Evolutionary conservation across 2,888 invertebrate species (phyloP), one percentile per base, ranked within the genome.

Genomic region (Cataglyphis cursor): DNA sequence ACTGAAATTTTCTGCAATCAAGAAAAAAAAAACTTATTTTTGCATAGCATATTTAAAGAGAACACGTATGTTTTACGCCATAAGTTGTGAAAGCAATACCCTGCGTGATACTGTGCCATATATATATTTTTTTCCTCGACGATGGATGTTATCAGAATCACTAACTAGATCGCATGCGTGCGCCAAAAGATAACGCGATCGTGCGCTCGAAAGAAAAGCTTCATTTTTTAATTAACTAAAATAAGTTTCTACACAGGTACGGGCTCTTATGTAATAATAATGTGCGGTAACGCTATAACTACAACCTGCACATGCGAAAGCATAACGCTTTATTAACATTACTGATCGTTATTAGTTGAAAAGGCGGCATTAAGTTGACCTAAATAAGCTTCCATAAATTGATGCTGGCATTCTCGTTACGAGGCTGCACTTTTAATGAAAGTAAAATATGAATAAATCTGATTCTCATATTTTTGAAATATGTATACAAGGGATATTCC

Each of bases 121-220:
- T 84, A 28, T 59, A 3, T 85, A 1, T n/a, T 18, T 85, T 87
- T 87, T 80, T 84, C 83, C 83, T 66, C 38, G 35, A 76, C 66
- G 84, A n/a, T 51, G 48, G 84, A 84, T 85, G 82, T 88, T 84
- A 88, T 84, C 80, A 80, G 83, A 82, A 89, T 89, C 87, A 87
- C 83, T 68, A 87, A 86, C 84, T 81, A 73, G 87, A 82, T 81
- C 82, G 70, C 64, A 87, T 86, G 88, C 86, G 86, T 89, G 83
- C 64, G 35, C 44, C 54, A 59, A 59, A 72, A 80, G 72, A 72
- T 80, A 80, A 80, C 72, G 70, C 57, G 72, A 3, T 24, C 5
- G 59, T 59, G 70, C 31, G 44, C 44, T 78, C 44, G 57, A 80
- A 80, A 18, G 78, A 72, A 80, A 80, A 76, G 84, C 64, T 89